Percentiles rank a stretch among this genome's conserved stretches.
Evolutionary conservation across 2,888 invertebrate species (phyloP).

Genomic region (Cephus pulcher): DNA sequence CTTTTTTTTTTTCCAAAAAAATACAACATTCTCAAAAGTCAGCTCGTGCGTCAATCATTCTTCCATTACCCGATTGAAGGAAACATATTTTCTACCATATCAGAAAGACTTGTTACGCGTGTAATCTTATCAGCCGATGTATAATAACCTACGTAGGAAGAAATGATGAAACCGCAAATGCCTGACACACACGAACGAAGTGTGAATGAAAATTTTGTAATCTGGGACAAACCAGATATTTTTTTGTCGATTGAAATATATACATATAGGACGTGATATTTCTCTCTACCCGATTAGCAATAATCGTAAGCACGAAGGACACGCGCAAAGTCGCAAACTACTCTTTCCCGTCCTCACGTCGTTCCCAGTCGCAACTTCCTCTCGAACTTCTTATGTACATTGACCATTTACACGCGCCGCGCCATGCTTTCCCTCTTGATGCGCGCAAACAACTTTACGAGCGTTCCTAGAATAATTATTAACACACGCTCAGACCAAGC

Average conservation of each 20-base stretch:
- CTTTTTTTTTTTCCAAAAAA: too few species aligned
- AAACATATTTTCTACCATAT: background rate
- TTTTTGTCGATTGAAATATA: background rate
- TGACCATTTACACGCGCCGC: background rate
- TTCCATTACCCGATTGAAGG: background rate
- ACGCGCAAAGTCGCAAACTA: background rate
- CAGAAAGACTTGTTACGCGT: background rate
- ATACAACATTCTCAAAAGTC: too few species aligned
- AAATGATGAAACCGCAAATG: background rate
- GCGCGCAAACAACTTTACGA: constrained; percentile 27
- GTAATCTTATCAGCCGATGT: background rate
- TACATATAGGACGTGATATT: too few species aligned
- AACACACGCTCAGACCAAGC: constrained; percentile 15
- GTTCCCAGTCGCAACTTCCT: background rate
- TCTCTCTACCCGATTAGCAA: too few species aligned
- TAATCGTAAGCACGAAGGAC: background rate
- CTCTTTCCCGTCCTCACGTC: background rate
- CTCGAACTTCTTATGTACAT: background rate
- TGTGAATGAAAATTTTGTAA: background rate
- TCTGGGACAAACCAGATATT: background rate
- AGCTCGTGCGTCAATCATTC: background rate
- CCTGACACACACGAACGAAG: background rate
- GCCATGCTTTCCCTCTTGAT: background rate
- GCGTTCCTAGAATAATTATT: constrained; percentile 22
- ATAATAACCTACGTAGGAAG: background rate